Percentiles rank a stretch among this genome's conserved stretches.
These are phyloP conservation scores for Hormaphis cornu DNA, from an alignment of 1,140 invertebrate species.

Conservation along the genomic window DNA sequence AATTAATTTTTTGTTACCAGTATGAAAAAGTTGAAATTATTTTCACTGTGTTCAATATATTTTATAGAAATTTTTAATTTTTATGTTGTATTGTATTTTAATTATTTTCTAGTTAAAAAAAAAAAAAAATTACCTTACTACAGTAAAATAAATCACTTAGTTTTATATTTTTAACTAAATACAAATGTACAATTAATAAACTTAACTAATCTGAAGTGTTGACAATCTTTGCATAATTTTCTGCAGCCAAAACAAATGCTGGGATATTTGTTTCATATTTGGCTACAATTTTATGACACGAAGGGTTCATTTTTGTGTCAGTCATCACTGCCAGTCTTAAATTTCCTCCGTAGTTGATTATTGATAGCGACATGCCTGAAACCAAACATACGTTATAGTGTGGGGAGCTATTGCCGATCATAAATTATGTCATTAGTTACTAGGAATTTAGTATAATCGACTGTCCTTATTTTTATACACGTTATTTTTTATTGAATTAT, in stretches of 20 bases:
- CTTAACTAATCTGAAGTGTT: conserved; percentile 16
- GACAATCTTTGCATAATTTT: conserved; percentile 39
- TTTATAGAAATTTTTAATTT: background rate
- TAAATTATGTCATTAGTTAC: too few species aligned
- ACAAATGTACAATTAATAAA: background rate
- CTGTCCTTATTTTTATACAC: too few species aligned
- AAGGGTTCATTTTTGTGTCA: conserved; percentile 58
- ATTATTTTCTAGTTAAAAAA: background rate
- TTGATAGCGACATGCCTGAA: conserved; percentile 61
- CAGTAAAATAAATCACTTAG: background rate
- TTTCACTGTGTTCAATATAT: background rate
- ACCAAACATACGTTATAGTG: background rate
- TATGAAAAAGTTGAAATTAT: background rate
- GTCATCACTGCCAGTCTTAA: conserved; percentile 64
- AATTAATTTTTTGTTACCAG: background rate
- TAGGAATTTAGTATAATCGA: too few species aligned
- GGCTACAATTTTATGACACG: conserved; percentile 47
- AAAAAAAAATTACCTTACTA: background rate
- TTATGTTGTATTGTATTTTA: background rate
- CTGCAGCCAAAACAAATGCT: conserved; percentile 44
- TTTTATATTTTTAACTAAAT: background rate
- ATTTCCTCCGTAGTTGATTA: conserved; percentile 60
- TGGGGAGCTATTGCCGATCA: too few species aligned
- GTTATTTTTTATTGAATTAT: too few species aligned
- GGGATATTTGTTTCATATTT: conserved; percentile 46